A percentile compares a stretch with the other conserved stretches of the same genome.
These are phyloP conservation scores for Ametastegia equiseti DNA, from an alignment of 2,888 invertebrate species.

Conservation along the genomic window DNA sequence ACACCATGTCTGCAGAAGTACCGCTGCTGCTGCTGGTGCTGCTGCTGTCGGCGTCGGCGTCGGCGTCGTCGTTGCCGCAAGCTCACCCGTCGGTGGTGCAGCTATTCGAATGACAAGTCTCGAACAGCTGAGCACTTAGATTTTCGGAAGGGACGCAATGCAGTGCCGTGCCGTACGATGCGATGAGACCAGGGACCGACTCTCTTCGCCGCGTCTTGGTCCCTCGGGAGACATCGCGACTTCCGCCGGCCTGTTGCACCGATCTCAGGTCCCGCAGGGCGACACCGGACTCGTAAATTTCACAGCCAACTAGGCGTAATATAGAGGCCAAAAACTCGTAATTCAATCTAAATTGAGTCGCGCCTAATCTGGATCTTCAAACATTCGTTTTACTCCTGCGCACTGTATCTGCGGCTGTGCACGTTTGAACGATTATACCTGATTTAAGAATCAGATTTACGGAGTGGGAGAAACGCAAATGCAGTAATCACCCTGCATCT, in stretches of 20 bases:
- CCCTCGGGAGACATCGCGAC: slow-evolving; percentile 64
- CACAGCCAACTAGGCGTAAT: slow-evolving; percentile 28
- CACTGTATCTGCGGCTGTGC: too few relatives aligned
- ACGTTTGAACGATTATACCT: slow-evolving; percentile 9
- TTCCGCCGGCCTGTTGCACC: slow-evolving; percentile 62
- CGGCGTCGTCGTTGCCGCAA: background rate
- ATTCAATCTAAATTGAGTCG: slow-evolving; percentile 33
- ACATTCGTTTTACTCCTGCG: background rate
- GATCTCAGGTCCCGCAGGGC: slow-evolving; percentile 11
- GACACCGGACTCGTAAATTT: slow-evolving; percentile 39
- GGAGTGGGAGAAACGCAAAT: background rate
- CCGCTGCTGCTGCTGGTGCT: too few relatives aligned
- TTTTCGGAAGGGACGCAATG: slow-evolving; percentile 23
- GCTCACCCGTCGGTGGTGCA: background rate
- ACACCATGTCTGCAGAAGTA: slow-evolving; percentile 40
- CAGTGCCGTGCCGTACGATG: slow-evolving; percentile 1
- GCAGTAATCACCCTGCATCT: too few relatives aligned
- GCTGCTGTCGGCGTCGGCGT: slow-evolving; percentile 10
- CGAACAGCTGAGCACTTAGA: slow-evolving; percentile 73
- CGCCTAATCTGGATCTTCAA: slow-evolving; percentile 6
- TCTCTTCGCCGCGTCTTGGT: slow-evolving; percentile 25
- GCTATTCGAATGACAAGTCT: slow-evolving; percentile 61
- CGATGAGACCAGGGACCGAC: background rate
- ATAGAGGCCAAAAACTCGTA: slow-evolving; percentile 23
- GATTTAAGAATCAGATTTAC: background rate